Conservation (phyloP, 2,113 vertebrate genomes). For the Grus americana region DNA sequence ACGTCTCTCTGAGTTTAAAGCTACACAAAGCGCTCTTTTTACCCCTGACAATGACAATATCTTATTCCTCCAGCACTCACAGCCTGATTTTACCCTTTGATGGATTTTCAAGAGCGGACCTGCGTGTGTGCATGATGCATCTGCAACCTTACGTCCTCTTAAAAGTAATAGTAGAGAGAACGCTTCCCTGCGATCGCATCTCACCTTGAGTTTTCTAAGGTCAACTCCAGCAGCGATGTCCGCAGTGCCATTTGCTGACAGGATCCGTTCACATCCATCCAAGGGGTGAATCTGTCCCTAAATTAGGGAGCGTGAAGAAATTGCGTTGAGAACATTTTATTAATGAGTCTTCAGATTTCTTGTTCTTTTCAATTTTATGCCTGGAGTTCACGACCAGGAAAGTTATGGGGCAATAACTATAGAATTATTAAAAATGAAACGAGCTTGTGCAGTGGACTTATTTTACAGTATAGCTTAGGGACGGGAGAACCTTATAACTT, state of each 20-base stretch:
- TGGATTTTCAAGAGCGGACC: not conserved
- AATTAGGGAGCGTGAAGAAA: not conserved
- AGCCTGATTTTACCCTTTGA: not conserved
- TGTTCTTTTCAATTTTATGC: not conserved
- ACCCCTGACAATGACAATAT: not conserved
- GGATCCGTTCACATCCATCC: not conserved
- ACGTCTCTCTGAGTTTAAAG: not conserved
- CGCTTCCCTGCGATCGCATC: rapidly evolving
- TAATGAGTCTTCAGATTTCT: not conserved
- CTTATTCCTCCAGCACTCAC: not conserved
- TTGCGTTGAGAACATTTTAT: not conserved
- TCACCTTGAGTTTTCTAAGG: not conserved
- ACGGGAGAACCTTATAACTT: not conserved
- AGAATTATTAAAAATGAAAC: constrained; percentile 17
- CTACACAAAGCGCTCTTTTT: not conserved
- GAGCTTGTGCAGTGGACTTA: not conserved
- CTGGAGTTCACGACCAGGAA: not conserved
- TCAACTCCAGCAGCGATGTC: not conserved
- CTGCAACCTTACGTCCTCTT: not conserved
- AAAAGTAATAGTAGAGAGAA: not conserved
- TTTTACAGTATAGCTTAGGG: not conserved
- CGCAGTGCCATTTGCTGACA: not conserved
- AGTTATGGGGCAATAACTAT: constrained; percentile 21
- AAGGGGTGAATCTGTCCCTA: not conserved
- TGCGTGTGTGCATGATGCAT: not conserved